Conservation (phyloP, 2,797 vertebrate genomes). For the Labeo calbasu region DNA sequence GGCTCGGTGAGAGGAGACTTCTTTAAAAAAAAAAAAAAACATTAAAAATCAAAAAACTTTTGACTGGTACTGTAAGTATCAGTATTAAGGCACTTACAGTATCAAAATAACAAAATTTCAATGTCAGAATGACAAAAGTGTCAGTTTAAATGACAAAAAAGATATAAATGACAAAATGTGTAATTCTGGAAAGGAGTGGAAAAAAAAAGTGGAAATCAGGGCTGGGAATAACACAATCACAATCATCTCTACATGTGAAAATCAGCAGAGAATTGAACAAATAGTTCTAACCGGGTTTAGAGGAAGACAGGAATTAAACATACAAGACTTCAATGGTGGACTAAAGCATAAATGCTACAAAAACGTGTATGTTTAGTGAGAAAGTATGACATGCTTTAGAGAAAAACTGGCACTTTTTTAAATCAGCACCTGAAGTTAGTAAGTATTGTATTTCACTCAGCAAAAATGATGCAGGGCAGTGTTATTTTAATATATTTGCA, state of each 20-base stretch:
- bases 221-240: not conserved
- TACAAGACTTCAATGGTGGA: not conserved
- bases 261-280: not conserved
- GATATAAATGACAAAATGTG: not conserved
- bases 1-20: too few relatives aligned
- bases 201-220: not conserved
- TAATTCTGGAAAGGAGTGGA: not conserved
- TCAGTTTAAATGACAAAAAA: not conserved
- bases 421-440: not conserved
- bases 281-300: not conserved
- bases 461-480: not conserved
- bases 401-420: not conserved
- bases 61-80: too few relatives aligned
- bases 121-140: not conserved
- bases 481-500: not conserved
- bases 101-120: too few relatives aligned
- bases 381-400: not conserved
- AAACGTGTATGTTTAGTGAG: not conserved
- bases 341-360: not conserved
- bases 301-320: too few relatives aligned
- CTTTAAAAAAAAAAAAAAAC: too few relatives aligned
- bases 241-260: not conserved
- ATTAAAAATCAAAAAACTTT: too few relatives aligned
- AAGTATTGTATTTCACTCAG: not conserved
- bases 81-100: too few relatives aligned